A percentile compares a stretch with the other conserved stretches of the same genome.
phyloP scores from a whole-genome alignment of 2,888 invertebrate genomes.

The Melieria omissa region DNA sequence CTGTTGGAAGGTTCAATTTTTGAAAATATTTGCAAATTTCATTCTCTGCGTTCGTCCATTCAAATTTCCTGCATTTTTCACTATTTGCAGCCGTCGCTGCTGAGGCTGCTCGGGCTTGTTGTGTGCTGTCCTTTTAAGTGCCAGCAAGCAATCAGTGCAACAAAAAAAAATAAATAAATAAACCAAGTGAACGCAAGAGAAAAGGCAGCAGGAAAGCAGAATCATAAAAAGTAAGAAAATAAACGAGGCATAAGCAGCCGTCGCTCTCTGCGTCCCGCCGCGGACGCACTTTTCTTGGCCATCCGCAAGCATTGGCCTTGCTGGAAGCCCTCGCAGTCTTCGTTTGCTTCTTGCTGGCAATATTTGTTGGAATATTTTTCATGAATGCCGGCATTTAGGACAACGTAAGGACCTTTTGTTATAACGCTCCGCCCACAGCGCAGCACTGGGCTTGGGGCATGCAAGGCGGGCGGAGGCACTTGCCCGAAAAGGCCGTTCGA shows the following conservation, averaged over 20 bases:
- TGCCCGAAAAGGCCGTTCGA: too few relatives aligned
- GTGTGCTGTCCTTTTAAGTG: background rate
- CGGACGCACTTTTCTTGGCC: too few relatives aligned
- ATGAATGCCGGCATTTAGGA: constrained; percentile 26
- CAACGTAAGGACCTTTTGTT: constrained; percentile 25
- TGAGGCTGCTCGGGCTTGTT: background rate
- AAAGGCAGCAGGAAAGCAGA: background rate
- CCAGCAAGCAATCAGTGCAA: too few relatives aligned
- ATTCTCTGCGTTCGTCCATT: constrained; percentile 52
- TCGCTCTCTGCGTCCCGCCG: background rate
- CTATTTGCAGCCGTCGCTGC: too few relatives aligned
- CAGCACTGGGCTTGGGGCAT: background rate
- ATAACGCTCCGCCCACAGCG: background rate
- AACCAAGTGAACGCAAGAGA: background rate
- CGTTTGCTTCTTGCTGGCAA: too few relatives aligned
- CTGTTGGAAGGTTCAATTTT: constrained; percentile 59
- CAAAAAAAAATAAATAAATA: too few relatives aligned
- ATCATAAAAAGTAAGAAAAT: constrained; percentile 30
- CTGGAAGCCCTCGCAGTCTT: background rate
- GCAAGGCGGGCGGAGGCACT: too few relatives aligned
- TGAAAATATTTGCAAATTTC: constrained; percentile 62
- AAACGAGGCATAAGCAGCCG: constrained; percentile 44
- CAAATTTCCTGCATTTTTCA: constrained; percentile 44
- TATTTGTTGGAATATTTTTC: background rate
- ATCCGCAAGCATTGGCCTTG: too few relatives aligned